Base-by-base conservation (phyloP, 2,888 invertebrate genomes). In the Leistus spinibarbis region DNA sequence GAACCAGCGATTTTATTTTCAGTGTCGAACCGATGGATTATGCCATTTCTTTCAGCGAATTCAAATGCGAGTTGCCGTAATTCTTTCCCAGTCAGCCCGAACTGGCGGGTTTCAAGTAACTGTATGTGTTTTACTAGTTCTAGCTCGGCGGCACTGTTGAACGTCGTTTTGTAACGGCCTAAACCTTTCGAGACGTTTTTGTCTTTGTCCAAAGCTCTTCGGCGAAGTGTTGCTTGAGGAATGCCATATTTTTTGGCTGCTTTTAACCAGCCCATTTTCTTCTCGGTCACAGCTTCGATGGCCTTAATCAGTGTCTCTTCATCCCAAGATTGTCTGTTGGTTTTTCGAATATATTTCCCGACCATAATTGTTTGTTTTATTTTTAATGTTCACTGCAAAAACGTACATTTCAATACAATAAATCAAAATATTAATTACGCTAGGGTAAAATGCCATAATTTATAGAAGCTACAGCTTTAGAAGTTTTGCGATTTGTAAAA, bases 41-140 rank as follows among this genome's bases (percentile, higher is more conserved):
- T 68, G 4, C 56, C 23, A 19, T 68, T 68, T 68, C 56, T 53
- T 17, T 68, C 56, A 3, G 68, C 54, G 56, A 68, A 22, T 56
- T 68, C 68, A 56, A 68, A 68, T 1, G 22, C 56, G 4, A 68
- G 56, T 16, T 7, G 9, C 54, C 56, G 17, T 56, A 68, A 17
- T 22, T 54, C 23, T 56, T 68, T 68, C 5, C 60, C 22, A 56
- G 91, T 91, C 82, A 91, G 91, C 89, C 70, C 69, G 67, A 85
- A 81, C 68, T 65, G 77, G 53, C 73, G 69, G 56, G 71, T 76
- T 69, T 75, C 76, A 63, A 68, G 69, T 60, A 75, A 24, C 10
- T 22, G 68, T 63, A 70, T 54, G 56, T 77, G 76, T 27, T 17
- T 24, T 24, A 53, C 19, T 27, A 76, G 63, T 75, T 76, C 76